Evolutionary conservation across 2,888 invertebrate species (phyloP).

Genomic region (Nezara viridula): DNA sequence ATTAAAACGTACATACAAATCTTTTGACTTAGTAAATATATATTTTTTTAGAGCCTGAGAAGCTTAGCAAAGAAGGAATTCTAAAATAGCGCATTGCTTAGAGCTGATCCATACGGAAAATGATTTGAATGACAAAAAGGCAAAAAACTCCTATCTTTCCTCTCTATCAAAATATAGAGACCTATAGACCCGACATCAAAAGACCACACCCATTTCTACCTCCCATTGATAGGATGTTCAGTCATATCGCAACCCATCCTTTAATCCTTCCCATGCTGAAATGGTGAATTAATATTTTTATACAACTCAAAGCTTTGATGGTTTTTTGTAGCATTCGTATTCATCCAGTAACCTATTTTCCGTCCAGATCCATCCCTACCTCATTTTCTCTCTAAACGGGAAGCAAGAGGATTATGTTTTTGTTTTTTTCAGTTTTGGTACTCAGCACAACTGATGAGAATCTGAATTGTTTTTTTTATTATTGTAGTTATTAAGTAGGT

Average conservation of each 20-base stretch:
- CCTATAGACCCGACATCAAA: neutral
- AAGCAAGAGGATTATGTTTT: no score
- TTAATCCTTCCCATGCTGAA: neutral
- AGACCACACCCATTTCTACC: neutral
- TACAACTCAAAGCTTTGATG: neutral
- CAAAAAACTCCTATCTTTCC: neutral
- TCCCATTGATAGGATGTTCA: neutral
- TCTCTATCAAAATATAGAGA: neutral
- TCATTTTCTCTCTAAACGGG: no score
- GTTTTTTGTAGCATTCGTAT: neutral
- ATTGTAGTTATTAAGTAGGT: no score
- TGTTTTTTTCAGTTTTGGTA: no score
- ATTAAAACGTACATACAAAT: no score
- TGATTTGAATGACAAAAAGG: slow-evolving; percentile 10
- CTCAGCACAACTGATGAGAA: no score
- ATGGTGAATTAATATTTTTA: neutral
- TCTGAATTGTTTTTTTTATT: no score
- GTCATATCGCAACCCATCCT: neutral
- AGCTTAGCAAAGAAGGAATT: neutral
- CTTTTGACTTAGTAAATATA: no score
- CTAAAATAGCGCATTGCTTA: neutral
- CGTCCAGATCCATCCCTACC: no score
- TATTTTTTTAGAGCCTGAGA: no score
- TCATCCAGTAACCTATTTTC: neutral
- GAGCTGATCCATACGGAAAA: neutral